Conservation (phyloP, 2,797 vertebrate genomes). For the Hemibagrus guttatus region DNA sequence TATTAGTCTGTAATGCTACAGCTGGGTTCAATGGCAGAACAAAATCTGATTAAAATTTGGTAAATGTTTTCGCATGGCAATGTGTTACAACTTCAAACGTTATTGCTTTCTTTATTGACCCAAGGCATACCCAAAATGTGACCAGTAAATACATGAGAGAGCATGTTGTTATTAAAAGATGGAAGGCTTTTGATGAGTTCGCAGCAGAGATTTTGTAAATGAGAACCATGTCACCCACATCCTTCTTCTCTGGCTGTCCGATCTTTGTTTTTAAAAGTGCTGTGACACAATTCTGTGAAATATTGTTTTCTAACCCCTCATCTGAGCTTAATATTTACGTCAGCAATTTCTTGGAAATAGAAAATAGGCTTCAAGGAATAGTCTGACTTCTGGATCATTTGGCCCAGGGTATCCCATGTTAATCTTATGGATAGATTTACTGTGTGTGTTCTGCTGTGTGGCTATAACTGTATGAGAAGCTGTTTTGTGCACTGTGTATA, state of each 20-base stretch:
- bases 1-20: conserved; percentile 1
- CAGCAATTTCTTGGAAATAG: conserved; percentile 47
- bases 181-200: conserved; percentile 18
- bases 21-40: neutral
- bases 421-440: conserved; percentile 40
- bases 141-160: neutral
- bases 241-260: neutral
- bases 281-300: conserved; percentile 56
- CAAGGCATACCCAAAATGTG: neutral
- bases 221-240: conserved; percentile 53
- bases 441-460: neutral
- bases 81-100: neutral
- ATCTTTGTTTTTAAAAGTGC: conserved; percentile 35
- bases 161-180: neutral
- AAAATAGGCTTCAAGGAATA: conserved; percentile 8
- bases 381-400: conserved; percentile 5
- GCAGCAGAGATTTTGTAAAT: conserved; percentile 37
- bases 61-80: conserved; percentile 1
- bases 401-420: conserved; percentile 22
- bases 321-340: conserved; percentile 13
- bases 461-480: neutral
- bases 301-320: conserved; percentile 55
- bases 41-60: neutral
- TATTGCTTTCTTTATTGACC: neutral
- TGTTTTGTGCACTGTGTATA: neutral